Percentiles rank a stretch among this genome's conserved stretches.
phyloP scores from a whole-genome alignment of 2,888 invertebrate species.

The Agriopis aurantiaria region DNA sequence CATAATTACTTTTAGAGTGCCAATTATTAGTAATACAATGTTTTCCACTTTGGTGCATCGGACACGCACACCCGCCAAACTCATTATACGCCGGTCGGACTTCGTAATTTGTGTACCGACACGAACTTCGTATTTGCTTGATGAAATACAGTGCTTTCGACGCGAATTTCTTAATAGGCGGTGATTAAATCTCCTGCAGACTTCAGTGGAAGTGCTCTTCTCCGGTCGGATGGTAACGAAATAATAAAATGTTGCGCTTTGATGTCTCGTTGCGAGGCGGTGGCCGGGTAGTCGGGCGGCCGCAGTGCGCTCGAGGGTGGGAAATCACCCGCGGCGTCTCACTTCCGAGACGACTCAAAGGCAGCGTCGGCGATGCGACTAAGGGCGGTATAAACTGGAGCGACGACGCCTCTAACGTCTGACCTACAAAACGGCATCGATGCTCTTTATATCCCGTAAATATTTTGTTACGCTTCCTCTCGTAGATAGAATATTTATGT shows the following conservation, averaged over 20 bases:
- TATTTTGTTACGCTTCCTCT: slow-evolving; percentile 66
- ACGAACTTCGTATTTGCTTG: slow-evolving; percentile 57
- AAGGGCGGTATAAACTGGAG: slow-evolving; percentile 66
- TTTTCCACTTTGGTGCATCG: slow-evolving; percentile 58
- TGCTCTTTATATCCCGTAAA: slow-evolving; percentile 64
- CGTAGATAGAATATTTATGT: slow-evolving; percentile 77
- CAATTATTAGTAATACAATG: slow-evolving; percentile 63
- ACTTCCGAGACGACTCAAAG: slow-evolving; percentile 53
- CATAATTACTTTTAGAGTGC: slow-evolving; percentile 64
- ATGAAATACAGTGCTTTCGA: slow-evolving; percentile 56
- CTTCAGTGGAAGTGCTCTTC: slow-evolving; percentile 58
- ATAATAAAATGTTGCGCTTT: slow-evolving; percentile 80
- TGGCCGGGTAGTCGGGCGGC: slow-evolving; percentile 50
- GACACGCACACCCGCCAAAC: slow-evolving; percentile 45
- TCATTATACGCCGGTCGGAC: slow-evolving; percentile 38
- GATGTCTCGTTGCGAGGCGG: slow-evolving; percentile 60
- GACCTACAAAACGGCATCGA: slow-evolving; percentile 73
- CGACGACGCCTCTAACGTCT: slow-evolving; percentile 58
- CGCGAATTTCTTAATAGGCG: slow-evolving; percentile 56
- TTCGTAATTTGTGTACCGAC: slow-evolving; percentile 54
- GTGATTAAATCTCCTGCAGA: slow-evolving; percentile 65
- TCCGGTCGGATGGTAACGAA: slow-evolving; percentile 64
- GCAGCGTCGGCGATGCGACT: slow-evolving; percentile 58
- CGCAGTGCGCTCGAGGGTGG: slow-evolving; percentile 64
- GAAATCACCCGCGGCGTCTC: slow-evolving; percentile 69